Conservation (phyloP, 1,140 invertebrate genomes). For the Ladona fulva region DNA sequence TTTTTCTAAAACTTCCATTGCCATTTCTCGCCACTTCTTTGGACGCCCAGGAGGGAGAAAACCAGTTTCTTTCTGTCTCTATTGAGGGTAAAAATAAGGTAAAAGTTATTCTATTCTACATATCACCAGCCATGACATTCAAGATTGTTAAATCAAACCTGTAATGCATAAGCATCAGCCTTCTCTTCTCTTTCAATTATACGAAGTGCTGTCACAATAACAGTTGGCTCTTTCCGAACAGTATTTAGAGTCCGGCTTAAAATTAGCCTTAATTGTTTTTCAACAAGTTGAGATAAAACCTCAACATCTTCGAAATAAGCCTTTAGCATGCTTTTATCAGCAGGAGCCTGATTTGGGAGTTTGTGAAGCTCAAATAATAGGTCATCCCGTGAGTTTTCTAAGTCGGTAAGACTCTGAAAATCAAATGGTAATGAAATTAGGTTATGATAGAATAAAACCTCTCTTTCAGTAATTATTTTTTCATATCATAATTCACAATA, state of each 20-base stretch:
- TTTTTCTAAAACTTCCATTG: slow-evolving; percentile 72
- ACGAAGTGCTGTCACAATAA: slow-evolving; percentile 90
- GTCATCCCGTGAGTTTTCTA: slow-evolving; percentile 95
- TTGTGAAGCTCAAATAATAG: slow-evolving; percentile 90
- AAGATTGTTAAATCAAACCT: slow-evolving; percentile 33
- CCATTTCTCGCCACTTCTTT: slow-evolving; percentile 84
- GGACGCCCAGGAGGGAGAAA: slow-evolving; percentile 90
- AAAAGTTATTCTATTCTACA: no score
- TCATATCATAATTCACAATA: no score
- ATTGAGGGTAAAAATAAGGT: slow-evolving; percentile 23
- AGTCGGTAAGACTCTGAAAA: slow-evolving; percentile 72
- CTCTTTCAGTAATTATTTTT: no score
- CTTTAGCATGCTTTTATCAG: slow-evolving; percentile 84
- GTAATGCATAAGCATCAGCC: slow-evolving; percentile 68
- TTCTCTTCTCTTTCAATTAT: slow-evolving; percentile 97
- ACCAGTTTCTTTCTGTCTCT: slow-evolving; percentile 68
- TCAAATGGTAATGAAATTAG: no score
- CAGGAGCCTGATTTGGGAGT: slow-evolving; percentile 78
- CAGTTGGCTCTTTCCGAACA: slow-evolving; percentile 87
- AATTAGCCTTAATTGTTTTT: slow-evolving; percentile 84
- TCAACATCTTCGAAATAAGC: slow-evolving; percentile 95
- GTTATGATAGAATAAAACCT: no score
- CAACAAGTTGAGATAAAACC: slow-evolving; percentile 77
- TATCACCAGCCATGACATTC: not conserved
- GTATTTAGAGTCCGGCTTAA: slow-evolving; percentile 85